Percentiles rank a stretch among this genome's conserved stretches.
phyloP scores from a whole-genome alignment of 2,888 invertebrate species.

The Adineta ricciae region DNA sequence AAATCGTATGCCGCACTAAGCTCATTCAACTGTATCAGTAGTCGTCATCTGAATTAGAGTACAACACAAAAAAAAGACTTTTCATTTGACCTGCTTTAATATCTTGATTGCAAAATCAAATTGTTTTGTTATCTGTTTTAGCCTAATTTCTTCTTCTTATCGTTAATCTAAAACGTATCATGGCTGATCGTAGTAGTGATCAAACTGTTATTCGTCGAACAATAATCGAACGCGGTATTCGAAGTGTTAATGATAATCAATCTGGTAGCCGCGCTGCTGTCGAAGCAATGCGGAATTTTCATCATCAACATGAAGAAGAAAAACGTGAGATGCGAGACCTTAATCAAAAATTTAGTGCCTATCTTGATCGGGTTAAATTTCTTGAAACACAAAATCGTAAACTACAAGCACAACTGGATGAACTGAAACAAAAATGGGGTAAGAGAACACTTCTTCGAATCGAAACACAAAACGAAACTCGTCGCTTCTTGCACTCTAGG shows the following conservation, averaged over 20 bases:
- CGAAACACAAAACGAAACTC: not conserved
- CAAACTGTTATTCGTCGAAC: conserved; percentile 4
- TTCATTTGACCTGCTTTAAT: not conserved
- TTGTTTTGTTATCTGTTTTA: not conserved
- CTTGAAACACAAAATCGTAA: conserved; percentile 32
- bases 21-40: not conserved
- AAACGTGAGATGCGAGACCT: conserved; percentile 31
- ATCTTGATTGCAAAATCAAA: too few relatives aligned
- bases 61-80: not conserved
- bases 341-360: conserved; percentile 24
- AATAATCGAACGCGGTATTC: conserved; percentile 32
- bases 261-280: conserved; percentile 4
- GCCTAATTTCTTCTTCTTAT: not conserved
- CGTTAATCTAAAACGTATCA: not conserved
- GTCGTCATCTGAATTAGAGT: too few relatives aligned
- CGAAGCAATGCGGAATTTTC: conserved; percentile 22
- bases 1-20: not conserved
- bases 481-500: too few relatives aligned
- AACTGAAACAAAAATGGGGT: conserved; percentile 32
- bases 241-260: not conserved
- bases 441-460: not conserved
- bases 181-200: not conserved
- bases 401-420: conserved; percentile 29
- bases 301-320: conserved; percentile 30
- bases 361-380: conserved; percentile 29